Base-by-base conservation (phyloP, 2,113 vertebrate genomes). In the Tichodroma muraria region DNA sequence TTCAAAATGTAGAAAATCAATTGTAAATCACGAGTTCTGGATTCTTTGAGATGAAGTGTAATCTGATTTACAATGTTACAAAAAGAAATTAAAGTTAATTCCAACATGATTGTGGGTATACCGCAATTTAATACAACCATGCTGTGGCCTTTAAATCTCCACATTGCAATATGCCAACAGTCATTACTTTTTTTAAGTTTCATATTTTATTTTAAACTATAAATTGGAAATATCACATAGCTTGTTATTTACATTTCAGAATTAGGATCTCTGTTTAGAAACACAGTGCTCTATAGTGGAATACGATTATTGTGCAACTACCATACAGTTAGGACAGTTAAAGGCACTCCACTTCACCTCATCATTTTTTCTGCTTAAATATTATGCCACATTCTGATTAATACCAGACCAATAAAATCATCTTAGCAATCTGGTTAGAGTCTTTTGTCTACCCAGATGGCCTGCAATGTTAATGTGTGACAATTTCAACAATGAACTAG, bases 401-500 rank as follows among this genome's bases (percentile, higher is more conserved):
- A 98, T 98, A 98, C 97, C 97, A 98, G 98, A 98, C 98, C 98
- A 98, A 98, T 98, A 98, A 98, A 98, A 98, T 97, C 97, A 97
- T 98, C 96, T 97, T 98, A 94, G 95, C 98, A 98, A 98, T 98
- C 98, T 98, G 98, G 97, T 98, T 97, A 97, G 97, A 97, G 97
- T 98, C 98, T 98, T 98, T 98, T 98, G 98, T 98, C 98, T 98
- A 97, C 98, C 97, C 98, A 98, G 98, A 98, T 98, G 98, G 98
- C 97, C 98, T 97, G 98, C 97, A 97, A 98, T 97, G 97, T 97
- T 98, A 98, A 98, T 98, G 98, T 98, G 98, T 98, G 98, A 98
- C 98, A 98, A 98, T 98, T 98, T 98, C 98, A 98, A 98, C 98
- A 98, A 98, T 98, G 98, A 98, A 98, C 98, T 98, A 98, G 97